Conservation (phyloP, 2,888 invertebrate species). For the Orthosia gothica region DNA sequence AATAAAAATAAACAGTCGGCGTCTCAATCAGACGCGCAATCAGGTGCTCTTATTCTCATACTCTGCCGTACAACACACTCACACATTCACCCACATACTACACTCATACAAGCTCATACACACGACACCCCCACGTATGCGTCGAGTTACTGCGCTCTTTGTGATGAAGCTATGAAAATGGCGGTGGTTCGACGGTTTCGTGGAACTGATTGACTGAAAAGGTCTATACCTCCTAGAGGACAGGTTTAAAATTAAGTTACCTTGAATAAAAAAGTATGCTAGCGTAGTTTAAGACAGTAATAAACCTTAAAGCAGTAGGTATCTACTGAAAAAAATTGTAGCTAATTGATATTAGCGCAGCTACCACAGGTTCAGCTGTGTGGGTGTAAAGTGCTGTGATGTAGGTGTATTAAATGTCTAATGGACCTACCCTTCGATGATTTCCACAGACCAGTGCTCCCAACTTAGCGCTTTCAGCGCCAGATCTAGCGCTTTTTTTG, state of each 20-base stretch:
- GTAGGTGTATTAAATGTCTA: not conserved
- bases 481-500: too few relatives aligned
- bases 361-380: not conserved
- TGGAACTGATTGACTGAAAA: not conserved
- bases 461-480: too few relatives aligned
- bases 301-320: too few relatives aligned
- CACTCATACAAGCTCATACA: constrained; percentile 61
- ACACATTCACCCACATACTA: constrained; percentile 47
- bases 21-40: constrained; percentile 86
- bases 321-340: not conserved
- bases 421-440: too few relatives aligned
- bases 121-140: constrained; percentile 66
- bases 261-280: too few relatives aligned
- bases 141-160: constrained; percentile 77
- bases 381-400: too few relatives aligned
- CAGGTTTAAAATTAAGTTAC: not conserved
- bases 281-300: not conserved
- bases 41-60: constrained; percentile 87
- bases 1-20: constrained; percentile 82
- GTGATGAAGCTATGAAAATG: constrained; percentile 69
- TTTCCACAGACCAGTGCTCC: too few relatives aligned
- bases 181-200: constrained; percentile 55
- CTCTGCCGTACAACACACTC: constrained; percentile 60
- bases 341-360: not conserved
- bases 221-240: not conserved